Evolutionary conservation across 2,888 invertebrate genomes (phyloP).

Genomic region (Dicranocentrus wangi): DNA sequence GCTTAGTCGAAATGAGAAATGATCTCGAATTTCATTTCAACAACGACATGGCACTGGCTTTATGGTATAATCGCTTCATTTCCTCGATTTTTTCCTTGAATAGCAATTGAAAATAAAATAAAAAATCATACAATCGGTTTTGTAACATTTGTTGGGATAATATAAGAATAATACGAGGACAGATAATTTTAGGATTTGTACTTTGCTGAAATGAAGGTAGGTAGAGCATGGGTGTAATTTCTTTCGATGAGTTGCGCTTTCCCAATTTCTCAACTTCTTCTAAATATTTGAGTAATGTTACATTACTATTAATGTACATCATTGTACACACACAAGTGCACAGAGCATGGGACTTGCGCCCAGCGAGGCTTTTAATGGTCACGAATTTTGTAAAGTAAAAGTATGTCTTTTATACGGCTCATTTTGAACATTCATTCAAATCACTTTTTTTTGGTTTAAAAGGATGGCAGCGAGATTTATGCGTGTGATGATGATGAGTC

Average conservation of each 20-base stretch:
- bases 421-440: slow-evolving; percentile 14
- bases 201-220: no score
- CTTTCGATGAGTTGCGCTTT: slow-evolving; percentile 37
- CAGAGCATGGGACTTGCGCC: neutral
- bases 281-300: no score
- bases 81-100: slow-evolving; percentile 5
- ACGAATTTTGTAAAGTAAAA: slow-evolving; percentile 43
- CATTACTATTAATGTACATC: slow-evolving; percentile 16
- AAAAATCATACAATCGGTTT: no score
- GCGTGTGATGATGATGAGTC: slow-evolving; percentile 31
- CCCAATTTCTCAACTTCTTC: slow-evolving; percentile 5
- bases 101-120: neutral
- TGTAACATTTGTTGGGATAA: no score
- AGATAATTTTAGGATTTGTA: no score
- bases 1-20: no score
- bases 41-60: neutral
- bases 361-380: slow-evolving; percentile 37
- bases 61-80: slow-evolving; percentile 7
- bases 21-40: no score
- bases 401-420: slow-evolving; percentile 29
- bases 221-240: slow-evolving; percentile 7
- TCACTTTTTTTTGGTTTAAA: slow-evolving; percentile 27
- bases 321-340: neutral
- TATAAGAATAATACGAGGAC: neutral
- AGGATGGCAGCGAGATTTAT: neutral